Conservation (phyloP, 2,113 vertebrate genomes). For the Rhodinocichla rosea region DNA sequence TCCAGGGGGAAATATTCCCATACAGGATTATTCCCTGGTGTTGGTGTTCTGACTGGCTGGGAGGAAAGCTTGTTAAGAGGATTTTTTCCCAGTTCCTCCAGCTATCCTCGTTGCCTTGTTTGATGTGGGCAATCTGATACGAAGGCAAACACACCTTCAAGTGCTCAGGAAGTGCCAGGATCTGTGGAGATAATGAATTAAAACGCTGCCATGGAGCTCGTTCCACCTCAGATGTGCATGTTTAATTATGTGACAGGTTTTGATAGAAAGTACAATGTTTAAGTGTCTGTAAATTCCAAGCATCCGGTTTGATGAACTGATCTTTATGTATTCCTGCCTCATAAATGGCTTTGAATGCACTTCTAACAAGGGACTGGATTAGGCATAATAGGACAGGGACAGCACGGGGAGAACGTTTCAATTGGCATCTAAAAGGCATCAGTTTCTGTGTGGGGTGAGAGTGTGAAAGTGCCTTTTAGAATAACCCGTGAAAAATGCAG, state of each 20-base stretch:
- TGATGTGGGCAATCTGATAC: not conserved
- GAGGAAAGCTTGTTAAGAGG: not conserved
- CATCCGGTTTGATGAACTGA: constrained; percentile 41
- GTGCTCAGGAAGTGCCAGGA: not conserved
- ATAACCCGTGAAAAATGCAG: constrained; percentile 44
- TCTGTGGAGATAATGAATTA: not conserved
- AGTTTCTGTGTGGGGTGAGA: constrained; percentile 1
- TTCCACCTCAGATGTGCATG: not conserved
- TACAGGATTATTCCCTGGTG: not conserved
- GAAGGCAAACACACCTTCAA: not conserved
- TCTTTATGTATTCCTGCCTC: constrained; percentile 61
- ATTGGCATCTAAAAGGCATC: constrained; percentile 48
- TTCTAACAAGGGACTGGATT: constrained; percentile 25
- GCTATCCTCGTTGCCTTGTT: not conserved
- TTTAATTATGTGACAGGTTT: constrained; percentile 29
- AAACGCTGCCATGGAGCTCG: not conserved
- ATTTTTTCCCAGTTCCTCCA: not conserved
- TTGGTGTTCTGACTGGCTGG: not conserved
- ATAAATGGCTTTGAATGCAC: constrained; percentile 47
- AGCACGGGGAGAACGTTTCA: constrained; percentile 23
- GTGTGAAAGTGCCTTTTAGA: constrained; percentile 34
- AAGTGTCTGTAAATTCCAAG: constrained; percentile 12
- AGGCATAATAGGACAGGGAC: constrained; percentile 6
- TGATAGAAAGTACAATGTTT: not conserved
- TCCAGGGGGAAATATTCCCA: not conserved